These are phyloP conservation scores for Tethea ocularis DNA, from an alignment of 2,888 invertebrate species.

Conservation along the genomic window DNA sequence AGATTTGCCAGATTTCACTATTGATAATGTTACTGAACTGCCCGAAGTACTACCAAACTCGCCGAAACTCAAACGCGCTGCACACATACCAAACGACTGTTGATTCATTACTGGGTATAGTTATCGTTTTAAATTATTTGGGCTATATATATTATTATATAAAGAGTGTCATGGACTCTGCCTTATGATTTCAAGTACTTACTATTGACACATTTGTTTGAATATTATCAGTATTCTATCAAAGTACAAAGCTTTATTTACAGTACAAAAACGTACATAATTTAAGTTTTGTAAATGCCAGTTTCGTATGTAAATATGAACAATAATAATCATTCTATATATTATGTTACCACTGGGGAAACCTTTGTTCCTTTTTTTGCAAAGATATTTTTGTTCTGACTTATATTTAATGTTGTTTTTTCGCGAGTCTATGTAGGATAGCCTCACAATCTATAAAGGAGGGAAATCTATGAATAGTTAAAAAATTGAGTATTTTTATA, in stretches of 20 bases:
- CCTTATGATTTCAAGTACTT: constrained; percentile 6
- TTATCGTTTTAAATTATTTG: background rate
- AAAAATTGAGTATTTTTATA: constrained; percentile 48
- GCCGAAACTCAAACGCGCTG: constrained; percentile 66
- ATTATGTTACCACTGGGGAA: constrained; percentile 3
- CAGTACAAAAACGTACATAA: constrained; percentile 43
- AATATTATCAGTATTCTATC: constrained; percentile 41
- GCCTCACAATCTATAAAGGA: constrained; percentile 7
- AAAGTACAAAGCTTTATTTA: constrained; percentile 39
- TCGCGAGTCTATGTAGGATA: constrained; percentile 2
- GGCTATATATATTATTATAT: background rate
- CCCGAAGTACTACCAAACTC: constrained; percentile 84
- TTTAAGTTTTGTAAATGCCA: constrained; percentile 27
- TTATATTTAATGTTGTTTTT: constrained; percentile 6
- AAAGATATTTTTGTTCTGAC: background rate
- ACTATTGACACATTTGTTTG: constrained; percentile 15
- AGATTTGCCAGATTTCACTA: constrained; percentile 86
- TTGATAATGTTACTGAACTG: constrained; percentile 86
- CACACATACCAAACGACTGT: constrained; percentile 37
- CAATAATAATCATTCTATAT: constrained; percentile 14
- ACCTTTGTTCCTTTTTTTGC: constrained; percentile 4
- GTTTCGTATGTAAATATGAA: constrained; percentile 18
- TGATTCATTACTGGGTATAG: background rate
- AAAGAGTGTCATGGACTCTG: background rate
- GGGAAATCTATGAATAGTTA: constrained; percentile 13